These are phyloP conservation scores for Charina bottae DNA, from an alignment of 2,113 vertebrate genomes.

Conservation along the genomic window DNA sequence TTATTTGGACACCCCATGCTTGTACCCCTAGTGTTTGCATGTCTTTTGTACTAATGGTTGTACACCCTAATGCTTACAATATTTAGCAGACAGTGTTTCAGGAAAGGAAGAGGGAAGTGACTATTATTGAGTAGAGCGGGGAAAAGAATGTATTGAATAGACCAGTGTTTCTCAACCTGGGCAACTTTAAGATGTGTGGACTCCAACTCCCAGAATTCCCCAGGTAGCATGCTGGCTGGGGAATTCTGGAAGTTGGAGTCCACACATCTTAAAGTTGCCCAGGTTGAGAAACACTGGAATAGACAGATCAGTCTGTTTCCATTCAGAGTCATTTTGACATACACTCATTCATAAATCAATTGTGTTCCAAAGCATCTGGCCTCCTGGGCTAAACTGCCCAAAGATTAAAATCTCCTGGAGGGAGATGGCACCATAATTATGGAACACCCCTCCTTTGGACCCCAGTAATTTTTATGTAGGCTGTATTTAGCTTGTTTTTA, in stretches of 20 bases:
- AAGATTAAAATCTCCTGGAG: not conserved
- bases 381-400: not conserved
- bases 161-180: too few relatives aligned
- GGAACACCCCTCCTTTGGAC: not conserved
- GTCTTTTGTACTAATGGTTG: not conserved
- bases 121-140: too few relatives aligned
- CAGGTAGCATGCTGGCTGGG: too few relatives aligned
- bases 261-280: too few relatives aligned
- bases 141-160: not conserved
- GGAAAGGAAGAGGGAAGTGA: not conserved
- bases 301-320: not conserved
- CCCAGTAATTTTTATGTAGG: too few relatives aligned
- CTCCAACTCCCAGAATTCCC: too few relatives aligned
- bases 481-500: not conserved
- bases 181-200: too few relatives aligned
- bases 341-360: not conserved
- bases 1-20: not conserved
- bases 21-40: not conserved
- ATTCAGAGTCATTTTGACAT: not conserved
- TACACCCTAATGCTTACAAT: not conserved
- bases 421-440: not conserved
- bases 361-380: not conserved
- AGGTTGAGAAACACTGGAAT: too few relatives aligned
- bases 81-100: not conserved
- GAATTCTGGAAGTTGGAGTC: too few relatives aligned